Evolutionary conservation across 1,140 invertebrate species (phyloP).

Genomic region (Brachionus angularis): DNA sequence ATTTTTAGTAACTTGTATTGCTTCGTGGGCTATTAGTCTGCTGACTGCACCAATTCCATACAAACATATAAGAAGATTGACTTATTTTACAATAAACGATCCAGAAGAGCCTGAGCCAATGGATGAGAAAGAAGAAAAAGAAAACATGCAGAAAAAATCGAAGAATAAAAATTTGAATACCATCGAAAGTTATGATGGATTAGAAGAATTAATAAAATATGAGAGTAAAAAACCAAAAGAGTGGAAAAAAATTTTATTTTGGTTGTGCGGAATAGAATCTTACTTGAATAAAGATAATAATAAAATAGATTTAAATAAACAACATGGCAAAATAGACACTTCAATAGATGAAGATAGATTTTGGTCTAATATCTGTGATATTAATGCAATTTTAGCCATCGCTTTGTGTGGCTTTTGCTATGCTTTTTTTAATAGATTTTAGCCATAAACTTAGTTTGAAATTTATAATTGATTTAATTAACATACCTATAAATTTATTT

Average conservation of each 20-base stretch:
- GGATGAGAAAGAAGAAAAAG: neutral
- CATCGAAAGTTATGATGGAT: neutral
- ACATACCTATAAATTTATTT: too few species aligned
- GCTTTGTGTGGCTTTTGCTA: conserved; percentile 2
- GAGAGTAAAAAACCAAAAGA: too few species aligned
- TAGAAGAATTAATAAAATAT: too few species aligned
- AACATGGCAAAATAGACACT: neutral
- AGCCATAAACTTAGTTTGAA: too few species aligned
- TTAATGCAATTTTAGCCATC: conserved; percentile 27
- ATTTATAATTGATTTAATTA: too few species aligned
- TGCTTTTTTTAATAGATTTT: conserved; percentile 43
- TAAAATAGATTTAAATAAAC: neutral
- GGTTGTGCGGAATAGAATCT: conserved; percentile 35
- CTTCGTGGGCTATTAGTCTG: conserved; percentile 49
- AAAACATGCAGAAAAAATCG: neutral
- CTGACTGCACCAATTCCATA: conserved; percentile 52
- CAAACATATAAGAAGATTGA: conserved; percentile 47
- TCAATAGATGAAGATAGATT: conserved; percentile 15
- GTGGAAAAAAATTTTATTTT: conserved; percentile 34
- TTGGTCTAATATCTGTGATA: conserved; percentile 2
- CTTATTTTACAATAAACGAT: conserved; percentile 30
- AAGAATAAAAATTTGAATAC: neutral
- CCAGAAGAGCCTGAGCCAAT: conserved; percentile 7
- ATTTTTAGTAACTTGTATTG: conserved; percentile 49
- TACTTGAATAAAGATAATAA: neutral